These are phyloP conservation scores for Trachythela sp. DNA, from an alignment of 64 coral and sea anemone genomes.

Conservation along the genomic window DNA sequence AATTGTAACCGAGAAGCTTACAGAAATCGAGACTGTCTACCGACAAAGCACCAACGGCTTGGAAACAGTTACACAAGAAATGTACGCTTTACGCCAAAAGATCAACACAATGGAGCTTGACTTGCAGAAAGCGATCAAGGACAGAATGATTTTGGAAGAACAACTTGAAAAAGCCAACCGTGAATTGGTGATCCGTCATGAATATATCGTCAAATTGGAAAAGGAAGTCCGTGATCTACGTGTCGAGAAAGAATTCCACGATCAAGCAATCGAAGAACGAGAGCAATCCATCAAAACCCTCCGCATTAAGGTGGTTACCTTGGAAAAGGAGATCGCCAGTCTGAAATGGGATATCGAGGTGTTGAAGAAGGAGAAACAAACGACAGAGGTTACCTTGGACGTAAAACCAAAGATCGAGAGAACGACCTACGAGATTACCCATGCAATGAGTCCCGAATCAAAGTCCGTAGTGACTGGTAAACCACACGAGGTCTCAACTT, in stretches of 20 bases:
- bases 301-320: conserved; percentile 40
- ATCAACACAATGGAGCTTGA: conserved; percentile 49
- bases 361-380: conserved; percentile 63
- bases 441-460: background rate
- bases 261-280: conserved; percentile 65
- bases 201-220: conserved; percentile 71
- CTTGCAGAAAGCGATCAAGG: conserved; percentile 53
- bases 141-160: conserved; percentile 45
- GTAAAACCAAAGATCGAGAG: conserved; percentile 20
- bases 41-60: conserved; percentile 68
- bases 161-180: conserved; percentile 84
- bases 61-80: conserved; percentile 50
- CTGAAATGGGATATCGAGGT: conserved; percentile 85
- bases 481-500: conserved; percentile 14
- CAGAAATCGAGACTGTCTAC: conserved; percentile 61
- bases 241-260: conserved; percentile 63
- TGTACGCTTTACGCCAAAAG: conserved; percentile 32
- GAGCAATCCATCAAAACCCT: conserved; percentile 60
- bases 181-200: conserved; percentile 69
- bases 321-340: conserved; percentile 80
- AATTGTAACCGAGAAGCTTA: conserved; percentile 63
- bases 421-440: conserved; percentile 10
- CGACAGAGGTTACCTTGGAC: conserved; percentile 49
- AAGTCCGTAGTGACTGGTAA: conserved; percentile 19
- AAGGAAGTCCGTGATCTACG: conserved; percentile 63